Percentiles rank a stretch among this genome's conserved stretches.
phyloP scores from a whole-genome alignment of 2,113 vertebrate genomes.

The Canis aureus region DNA sequence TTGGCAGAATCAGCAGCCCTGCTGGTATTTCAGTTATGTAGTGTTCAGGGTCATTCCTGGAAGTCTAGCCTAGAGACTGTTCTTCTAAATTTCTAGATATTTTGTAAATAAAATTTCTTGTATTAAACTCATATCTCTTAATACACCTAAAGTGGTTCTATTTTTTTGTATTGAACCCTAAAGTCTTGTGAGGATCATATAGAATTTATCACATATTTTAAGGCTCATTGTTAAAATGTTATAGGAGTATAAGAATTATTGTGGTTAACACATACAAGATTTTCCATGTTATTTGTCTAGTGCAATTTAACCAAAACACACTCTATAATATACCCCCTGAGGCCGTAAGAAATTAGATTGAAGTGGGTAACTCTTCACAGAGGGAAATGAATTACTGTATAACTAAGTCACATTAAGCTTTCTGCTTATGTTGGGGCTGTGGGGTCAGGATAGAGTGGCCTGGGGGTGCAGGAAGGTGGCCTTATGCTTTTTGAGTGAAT shows the following conservation, averaged over 20 bases:
- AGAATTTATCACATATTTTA: slow-evolving; percentile 19
- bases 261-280: not conserved
- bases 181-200: not conserved
- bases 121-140: not conserved
- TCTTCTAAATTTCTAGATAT: slow-evolving; percentile 13
- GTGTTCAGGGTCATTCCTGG: not conserved
- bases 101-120: not conserved
- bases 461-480: accelerated
- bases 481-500: not conserved
- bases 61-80: not conserved
- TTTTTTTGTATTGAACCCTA: not conserved
- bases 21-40: not conserved
- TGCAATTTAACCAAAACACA: not conserved
- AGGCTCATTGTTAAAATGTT: not conserved
- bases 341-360: not conserved
- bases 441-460: not conserved
- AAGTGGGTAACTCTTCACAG: not conserved
- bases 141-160: not conserved
- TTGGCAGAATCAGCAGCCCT: not conserved
- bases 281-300: not conserved
- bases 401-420: not conserved
- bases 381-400: not conserved
- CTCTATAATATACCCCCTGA: not conserved
- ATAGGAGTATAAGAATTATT: not conserved
- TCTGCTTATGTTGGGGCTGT: not conserved